These are phyloP conservation scores for Rattus norvegicus DNA, from an alignment of 2,113 vertebrate species.

Conservation along the genomic window DNA sequence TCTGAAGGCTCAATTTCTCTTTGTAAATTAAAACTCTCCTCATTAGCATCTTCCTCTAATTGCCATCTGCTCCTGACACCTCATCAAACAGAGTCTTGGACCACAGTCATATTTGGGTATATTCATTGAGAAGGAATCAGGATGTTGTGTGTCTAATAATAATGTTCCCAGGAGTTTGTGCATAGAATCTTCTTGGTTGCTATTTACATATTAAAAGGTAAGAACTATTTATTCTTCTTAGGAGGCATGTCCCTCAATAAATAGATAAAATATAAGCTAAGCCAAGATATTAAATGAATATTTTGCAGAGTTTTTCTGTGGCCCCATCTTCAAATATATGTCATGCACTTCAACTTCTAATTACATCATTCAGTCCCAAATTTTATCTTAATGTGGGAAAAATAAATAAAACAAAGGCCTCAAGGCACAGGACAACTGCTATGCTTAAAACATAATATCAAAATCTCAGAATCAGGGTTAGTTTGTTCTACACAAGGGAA, in stretches of 20 bases:
- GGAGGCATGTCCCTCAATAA: not conserved
- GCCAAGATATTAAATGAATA: not conserved
- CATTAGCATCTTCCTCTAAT: not conserved
- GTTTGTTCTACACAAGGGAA: not conserved
- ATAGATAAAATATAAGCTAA: not conserved
- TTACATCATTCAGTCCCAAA: not conserved
- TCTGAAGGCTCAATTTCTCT: not conserved
- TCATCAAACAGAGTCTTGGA: not conserved
- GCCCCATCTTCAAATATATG: not conserved
- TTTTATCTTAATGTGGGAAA: not conserved
- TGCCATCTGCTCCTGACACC: not conserved
- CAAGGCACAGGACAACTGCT: not conserved
- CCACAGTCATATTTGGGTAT: not conserved
- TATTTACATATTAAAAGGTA: not conserved
- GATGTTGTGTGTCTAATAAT: not conserved
- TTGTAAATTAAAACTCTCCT: not conserved
- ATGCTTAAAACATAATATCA: not conserved
- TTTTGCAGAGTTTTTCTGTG: not conserved
- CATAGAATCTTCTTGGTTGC: not conserved
- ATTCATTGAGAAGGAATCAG: not conserved
- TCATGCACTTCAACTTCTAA: not conserved
- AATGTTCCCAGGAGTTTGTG: not conserved
- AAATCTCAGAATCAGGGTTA: not conserved
- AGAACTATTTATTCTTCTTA: not conserved
- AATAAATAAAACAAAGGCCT: not conserved